Evolutionary conservation across 2,797 vertebrate genomes (phyloP), one percentile per base, ranked within the genome.

Genomic region (Platyrinchus mystaceus): DNA sequence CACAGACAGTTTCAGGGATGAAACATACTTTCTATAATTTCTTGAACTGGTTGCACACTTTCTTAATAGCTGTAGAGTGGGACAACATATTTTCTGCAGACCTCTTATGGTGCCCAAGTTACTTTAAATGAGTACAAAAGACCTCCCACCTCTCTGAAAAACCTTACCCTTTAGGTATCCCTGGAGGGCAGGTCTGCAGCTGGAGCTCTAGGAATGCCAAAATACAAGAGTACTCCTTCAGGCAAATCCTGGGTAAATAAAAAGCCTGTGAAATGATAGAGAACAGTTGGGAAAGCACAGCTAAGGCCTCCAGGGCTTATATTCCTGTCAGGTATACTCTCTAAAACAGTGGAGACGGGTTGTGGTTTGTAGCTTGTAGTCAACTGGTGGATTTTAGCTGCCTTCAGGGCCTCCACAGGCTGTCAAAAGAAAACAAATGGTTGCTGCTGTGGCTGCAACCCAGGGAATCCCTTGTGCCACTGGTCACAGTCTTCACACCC

Each of bases 361-460:
- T 96, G 95, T 94, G 94, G 93, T 95, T 94, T 94, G 76, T 70
- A 94, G 73, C 58, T 71, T 69, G 82, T 66, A 83, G 84, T 93
- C 83, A 73, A 28, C 87, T 89, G 82, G 78, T 81, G 59, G 50
- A 84, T 95, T 92, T 91, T 79, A 94, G 82, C 94, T 88, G 89
- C 73, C 59, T 94, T 93, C 69, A 69, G 39, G 69, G 94, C 73
- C 84, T 85, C 83, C 59, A 9, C 92, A 94, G 66, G 69, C 92
- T 88, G 89, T 89, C 87, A 79, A 95, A 96, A 81, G 89, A 91
- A 97, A 97, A 97, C 79, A 97, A 91, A 88, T 84, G 58, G 73
- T 96, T 80, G 69, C 69, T 88, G 79, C 85, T 96, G 93, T 16
- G 92, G 92, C 92, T 92, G 73, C 75, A 64, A 66, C 82, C 76